These are phyloP conservation scores for Metalampra italica DNA, from an alignment of 2,888 invertebrate genomes.

Conservation along the genomic window DNA sequence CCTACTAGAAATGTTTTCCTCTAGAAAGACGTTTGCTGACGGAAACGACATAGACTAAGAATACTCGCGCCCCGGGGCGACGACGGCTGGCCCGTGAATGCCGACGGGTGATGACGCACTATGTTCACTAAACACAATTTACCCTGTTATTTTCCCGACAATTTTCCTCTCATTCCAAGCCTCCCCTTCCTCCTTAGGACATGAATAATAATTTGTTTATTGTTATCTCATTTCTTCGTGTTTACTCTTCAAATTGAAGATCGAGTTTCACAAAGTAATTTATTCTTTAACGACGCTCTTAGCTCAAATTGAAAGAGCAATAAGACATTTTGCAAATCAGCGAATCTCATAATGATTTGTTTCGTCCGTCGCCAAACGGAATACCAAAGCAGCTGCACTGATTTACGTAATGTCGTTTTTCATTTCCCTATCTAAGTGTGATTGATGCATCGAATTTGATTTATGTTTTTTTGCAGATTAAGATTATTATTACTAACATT, in stretches of 20 bases:
- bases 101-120: conserved; percentile 14
- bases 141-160: conserved; percentile 40
- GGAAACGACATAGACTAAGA: conserved; percentile 25
- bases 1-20: not conserved
- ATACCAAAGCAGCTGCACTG: not conserved
- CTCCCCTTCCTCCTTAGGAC: conserved; percentile 32
- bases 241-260: conserved; percentile 33
- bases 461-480: not conserved
- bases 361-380: not conserved
- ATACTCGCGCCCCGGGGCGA: conserved; percentile 13
- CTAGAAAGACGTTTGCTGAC: not conserved
- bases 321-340: conserved; percentile 7
- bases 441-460: conserved; percentile 1
- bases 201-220: conserved; percentile 61
- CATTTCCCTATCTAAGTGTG: conserved; percentile 2
- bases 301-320: conserved; percentile 21
- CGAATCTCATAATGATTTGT: not conserved
- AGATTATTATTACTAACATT: not conserved
- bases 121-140: conserved; percentile 33
- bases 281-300: conserved; percentile 27
- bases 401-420: not conserved
- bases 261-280: conserved; percentile 38
- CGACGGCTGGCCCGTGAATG: conserved; percentile 15
- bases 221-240: conserved; percentile 46
- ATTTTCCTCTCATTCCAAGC: conserved; percentile 38